Base-by-base conservation (phyloP, 2,113 vertebrate species). In the Falco punctatus region DNA sequence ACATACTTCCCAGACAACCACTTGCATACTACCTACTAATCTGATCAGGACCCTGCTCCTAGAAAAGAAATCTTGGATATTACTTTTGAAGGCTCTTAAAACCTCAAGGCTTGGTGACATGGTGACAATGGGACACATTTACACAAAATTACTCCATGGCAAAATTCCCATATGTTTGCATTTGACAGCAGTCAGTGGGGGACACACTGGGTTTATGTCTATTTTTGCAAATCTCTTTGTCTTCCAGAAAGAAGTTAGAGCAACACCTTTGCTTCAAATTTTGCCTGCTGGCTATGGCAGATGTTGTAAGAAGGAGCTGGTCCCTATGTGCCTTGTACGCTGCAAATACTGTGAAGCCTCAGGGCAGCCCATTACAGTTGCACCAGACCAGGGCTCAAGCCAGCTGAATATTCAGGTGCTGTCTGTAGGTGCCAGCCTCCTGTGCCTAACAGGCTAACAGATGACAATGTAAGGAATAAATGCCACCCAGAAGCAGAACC, bases 351-450 rank as follows among this genome's bases (percentile, higher is more conserved):
- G 46, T 5, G 64, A 66, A 83, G 28, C 26, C 73, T 42, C 42
- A 55, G 59, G 59, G 59, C 38, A 58, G 75, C 33, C 7, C 67
- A 26, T 14, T 38, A 23, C 59, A 44, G 28, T 6, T 19, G 44
- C 75, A 73, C 8, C 21, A 78, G 52, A 87, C 11, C 65, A 35
- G 49, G n/a, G 52, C 30, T 87, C 32, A 61, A 65, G 27, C 15
- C 0, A 0, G 27, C 17, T 57, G 24, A 54, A 27, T 54, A 57
- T 62, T 42, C 0, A 0, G 74, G 38, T 40, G 32, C 26, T 48
- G 21, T 40, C 44, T 80, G 57, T 44, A 86, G 33, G 20, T 57
- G 62, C 64, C 52, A 65, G 23, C 28, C 18, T 75, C 49, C 44
- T 54, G 44, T 24, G 44, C 57, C 64, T 66, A 71, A 54, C 21